Conservation (phyloP, 2,113 vertebrate species). For the Xyliphius kryptos region DNA sequence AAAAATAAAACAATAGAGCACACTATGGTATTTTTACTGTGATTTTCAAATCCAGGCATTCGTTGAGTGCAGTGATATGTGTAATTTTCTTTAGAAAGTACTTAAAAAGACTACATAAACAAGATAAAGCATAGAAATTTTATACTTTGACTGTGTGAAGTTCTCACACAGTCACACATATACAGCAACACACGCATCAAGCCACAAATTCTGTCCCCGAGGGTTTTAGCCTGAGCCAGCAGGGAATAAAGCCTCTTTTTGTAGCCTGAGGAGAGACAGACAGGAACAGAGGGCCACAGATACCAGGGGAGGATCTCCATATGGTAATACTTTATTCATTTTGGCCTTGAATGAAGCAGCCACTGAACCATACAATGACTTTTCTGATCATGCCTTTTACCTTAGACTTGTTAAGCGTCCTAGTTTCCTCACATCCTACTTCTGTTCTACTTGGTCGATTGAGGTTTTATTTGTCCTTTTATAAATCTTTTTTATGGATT, state of each 20-base stretch:
- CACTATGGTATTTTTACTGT: constrained; percentile 21
- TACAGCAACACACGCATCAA: background rate
- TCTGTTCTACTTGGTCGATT: background rate
- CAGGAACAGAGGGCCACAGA: constrained; percentile 38
- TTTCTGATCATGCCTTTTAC: background rate
- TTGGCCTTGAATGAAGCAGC: constrained; percentile 18
- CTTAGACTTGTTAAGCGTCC: background rate
- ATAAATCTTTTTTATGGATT: background rate
- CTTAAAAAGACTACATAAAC: constrained; percentile 34
- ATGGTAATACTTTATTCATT: constrained; percentile 32
- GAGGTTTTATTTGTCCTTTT: background rate
- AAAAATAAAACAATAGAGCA: constrained; percentile 28
- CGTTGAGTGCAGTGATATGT: constrained; percentile 7
- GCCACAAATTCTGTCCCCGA: constrained; percentile 13
- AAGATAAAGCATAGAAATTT: constrained; percentile 27
- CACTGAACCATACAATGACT: constrained; percentile 24
- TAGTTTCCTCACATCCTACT: background rate
- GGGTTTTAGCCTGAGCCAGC: constrained; percentile 28
- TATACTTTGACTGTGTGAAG: constrained; percentile 24
- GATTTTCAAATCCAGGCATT: constrained; percentile 3
- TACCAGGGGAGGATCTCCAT: constrained; percentile 33
- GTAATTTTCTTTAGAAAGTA: constrained; percentile 36
- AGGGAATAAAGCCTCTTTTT: constrained; percentile 34
- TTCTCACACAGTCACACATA: background rate
- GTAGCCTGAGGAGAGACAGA: constrained; percentile 28